A percentile compares a stretch with the other conserved stretches of the same genome.
Evolutionary conservation across 2,888 invertebrate species (phyloP).

Genomic region (Oligia fasciuncula): DNA sequence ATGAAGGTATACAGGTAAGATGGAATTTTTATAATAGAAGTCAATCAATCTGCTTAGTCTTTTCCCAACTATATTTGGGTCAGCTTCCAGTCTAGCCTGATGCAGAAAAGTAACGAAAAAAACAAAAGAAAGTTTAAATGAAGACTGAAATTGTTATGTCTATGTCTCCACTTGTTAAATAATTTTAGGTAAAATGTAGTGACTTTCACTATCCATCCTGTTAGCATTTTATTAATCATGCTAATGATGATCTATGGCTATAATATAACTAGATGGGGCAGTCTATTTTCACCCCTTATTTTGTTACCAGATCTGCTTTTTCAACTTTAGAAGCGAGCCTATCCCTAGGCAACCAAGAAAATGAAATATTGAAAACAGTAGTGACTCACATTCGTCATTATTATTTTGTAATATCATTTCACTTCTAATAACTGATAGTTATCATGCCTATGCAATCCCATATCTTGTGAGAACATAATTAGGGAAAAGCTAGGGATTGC

Average conservation of each 20-base stretch:
- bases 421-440: not conserved
- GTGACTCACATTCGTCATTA: conserved; percentile 1
- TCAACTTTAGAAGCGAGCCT: not conserved
- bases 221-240: not conserved
- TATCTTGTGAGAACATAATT: not conserved
- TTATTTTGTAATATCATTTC: not conserved
- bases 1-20: not conserved
- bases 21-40: not conserved
- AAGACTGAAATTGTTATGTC: not conserved
- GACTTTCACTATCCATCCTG: not conserved
- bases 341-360: conserved; percentile 6
- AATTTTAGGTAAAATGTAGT: not conserved
- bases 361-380: not conserved
- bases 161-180: not conserved
- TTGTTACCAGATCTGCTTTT: not conserved
- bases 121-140: not conserved
- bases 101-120: too few relatives aligned
- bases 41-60: too few relatives aligned
- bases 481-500: conserved; percentile 6
- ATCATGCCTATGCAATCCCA: not conserved
- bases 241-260: not conserved
- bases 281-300: too few relatives aligned
- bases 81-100: too few relatives aligned
- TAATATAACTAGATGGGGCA: too few relatives aligned
- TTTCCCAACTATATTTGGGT: too few relatives aligned